Conservation (phyloP, 2,797 vertebrate species). For the Coluber constrictor region DNA sequence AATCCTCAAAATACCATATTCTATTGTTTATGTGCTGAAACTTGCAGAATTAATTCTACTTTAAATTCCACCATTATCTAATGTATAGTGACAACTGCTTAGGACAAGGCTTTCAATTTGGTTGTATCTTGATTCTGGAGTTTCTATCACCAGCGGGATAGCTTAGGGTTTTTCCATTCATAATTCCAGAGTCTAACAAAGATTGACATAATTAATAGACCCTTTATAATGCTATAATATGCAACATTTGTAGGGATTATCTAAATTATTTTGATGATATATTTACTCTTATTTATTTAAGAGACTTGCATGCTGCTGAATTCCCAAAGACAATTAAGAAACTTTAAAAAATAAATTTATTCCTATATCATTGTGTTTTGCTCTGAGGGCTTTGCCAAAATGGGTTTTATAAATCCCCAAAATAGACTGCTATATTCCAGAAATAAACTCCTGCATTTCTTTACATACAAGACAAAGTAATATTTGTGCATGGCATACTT, state of each 20-base stretch:
- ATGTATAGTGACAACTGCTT: neutral
- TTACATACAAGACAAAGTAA: constrained; percentile 4
- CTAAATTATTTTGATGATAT: neutral
- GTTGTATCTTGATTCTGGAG: too few species aligned
- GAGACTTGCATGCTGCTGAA: neutral
- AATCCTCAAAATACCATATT: neutral
- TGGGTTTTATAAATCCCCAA: neutral
- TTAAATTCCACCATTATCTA: neutral
- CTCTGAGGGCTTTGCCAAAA: neutral
- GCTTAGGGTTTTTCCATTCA: neutral
- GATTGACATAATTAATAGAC: neutral
- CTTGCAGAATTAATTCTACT: neutral
- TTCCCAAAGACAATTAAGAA: neutral
- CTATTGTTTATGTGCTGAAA: neutral
- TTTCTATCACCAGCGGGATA: neutral
- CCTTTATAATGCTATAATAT: neutral
- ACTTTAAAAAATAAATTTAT: neutral
- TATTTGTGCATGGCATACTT: neutral
- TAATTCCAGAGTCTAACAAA: neutral
- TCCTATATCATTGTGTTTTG: neutral
- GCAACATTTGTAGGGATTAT: neutral
- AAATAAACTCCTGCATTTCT: neutral
- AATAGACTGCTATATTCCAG: neutral
- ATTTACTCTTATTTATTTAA: neutral
- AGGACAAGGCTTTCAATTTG: neutral